Percentiles rank a stretch among this genome's conserved stretches.
Conservation (phyloP, 2,797 vertebrate genomes). For the Potorous gilbertii region DNA sequence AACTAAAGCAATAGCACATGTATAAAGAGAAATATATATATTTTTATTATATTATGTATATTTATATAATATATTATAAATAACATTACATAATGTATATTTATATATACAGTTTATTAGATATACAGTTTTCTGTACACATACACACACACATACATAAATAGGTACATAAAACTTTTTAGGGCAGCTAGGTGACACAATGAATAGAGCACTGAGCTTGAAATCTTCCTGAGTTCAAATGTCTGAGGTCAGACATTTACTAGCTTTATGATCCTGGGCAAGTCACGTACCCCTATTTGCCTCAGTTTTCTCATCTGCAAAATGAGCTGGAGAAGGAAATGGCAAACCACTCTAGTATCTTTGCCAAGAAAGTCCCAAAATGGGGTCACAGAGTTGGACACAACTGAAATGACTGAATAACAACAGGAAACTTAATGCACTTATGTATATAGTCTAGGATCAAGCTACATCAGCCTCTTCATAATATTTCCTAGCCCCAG, state of each 20-base stretch:
- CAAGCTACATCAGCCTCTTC: background rate
- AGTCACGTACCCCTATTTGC: background rate
- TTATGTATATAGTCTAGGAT: background rate
- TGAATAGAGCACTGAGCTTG: background rate
- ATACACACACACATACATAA: background rate
- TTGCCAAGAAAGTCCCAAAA: background rate
- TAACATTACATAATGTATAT: too few relatives aligned
- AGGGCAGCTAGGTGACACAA: background rate
- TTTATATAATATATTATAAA: too few relatives aligned
- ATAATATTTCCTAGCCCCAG: background rate
- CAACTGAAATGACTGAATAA: background rate
- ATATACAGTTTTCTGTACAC: too few relatives aligned
- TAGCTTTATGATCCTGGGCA: background rate
- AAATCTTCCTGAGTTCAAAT: background rate
- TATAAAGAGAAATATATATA: background rate
- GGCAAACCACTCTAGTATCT: background rate
- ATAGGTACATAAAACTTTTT: background rate
- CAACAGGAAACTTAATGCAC: background rate
- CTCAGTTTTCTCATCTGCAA: background rate
- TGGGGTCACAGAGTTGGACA: background rate
- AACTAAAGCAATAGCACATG: background rate
- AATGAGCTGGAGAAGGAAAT: background rate
- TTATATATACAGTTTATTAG: too few relatives aligned
- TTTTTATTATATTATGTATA: too few relatives aligned
- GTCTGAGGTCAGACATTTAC: background rate